Conservation (phyloP, 2,888 invertebrate species). For the Leucoma salicis region DNA sequence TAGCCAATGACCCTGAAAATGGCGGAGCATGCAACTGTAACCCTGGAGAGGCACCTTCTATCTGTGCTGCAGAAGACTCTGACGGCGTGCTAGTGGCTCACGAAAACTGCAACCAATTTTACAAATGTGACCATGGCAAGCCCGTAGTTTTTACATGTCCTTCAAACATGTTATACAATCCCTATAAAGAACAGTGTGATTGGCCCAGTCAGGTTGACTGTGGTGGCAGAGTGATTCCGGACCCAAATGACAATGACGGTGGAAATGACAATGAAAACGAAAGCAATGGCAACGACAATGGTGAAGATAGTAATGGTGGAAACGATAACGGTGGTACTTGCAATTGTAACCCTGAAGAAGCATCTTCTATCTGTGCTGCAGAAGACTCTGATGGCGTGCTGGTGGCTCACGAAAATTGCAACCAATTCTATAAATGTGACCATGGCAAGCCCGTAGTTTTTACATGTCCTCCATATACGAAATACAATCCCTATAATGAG, state of each 20-base stretch:
- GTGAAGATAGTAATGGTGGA: not conserved
- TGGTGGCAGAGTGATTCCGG: constrained; percentile 16
- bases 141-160: constrained; percentile 35
- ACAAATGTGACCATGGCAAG: constrained; percentile 33
- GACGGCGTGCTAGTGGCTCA: constrained; percentile 40
- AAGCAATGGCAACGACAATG: not conserved
- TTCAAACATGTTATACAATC: constrained; percentile 35
- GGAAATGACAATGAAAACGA: not conserved
- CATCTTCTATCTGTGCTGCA: constrained; percentile 35
- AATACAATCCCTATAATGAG: constrained; percentile 37
- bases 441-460: constrained; percentile 32
- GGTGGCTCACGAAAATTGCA: constrained; percentile 45
- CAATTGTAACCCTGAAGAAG: constrained; percentile 38
- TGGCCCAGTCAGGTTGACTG: constrained; percentile 31
- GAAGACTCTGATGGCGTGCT: constrained; percentile 34
- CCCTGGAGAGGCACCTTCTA: constrained; percentile 37
- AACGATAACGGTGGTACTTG: constrained; percentile 9
- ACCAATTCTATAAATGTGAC: constrained; percentile 41
- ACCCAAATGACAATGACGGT: constrained; percentile 6
- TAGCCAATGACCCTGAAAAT: not conserved
- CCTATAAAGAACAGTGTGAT: constrained; percentile 28
- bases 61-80: constrained; percentile 38
- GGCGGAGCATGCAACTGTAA: constrained; percentile 9
- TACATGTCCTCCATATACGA: constrained; percentile 30
- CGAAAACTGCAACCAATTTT: constrained; percentile 48